Percentiles rank a stretch among this genome's conserved stretches.
Conservation (phyloP, 2,797 vertebrate species). For the Apogon talboti region DNA sequence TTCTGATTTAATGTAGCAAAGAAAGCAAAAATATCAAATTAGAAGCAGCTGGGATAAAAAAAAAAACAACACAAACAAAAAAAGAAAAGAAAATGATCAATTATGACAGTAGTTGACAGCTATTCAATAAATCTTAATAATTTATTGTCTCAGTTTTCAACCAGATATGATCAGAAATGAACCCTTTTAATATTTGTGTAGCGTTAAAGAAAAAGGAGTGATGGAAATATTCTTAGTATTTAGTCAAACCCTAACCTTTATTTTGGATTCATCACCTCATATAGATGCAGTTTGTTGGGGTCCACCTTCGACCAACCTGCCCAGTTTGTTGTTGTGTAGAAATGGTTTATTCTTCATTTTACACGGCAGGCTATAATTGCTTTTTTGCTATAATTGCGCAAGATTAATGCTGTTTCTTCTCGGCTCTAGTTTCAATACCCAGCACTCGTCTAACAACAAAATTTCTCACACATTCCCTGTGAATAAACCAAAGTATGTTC, state of each 20-base stretch:
- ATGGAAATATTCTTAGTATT: not conserved
- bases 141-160: not conserved
- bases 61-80: too few species aligned
- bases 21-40: too few species aligned
- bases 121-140: too few species aligned
- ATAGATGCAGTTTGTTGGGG: not conserved
- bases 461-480: conserved; percentile 63
- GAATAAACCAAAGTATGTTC: conserved; percentile 40
- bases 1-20: too few species aligned
- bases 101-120: too few species aligned
- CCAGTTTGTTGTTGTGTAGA: conserved; percentile 28
- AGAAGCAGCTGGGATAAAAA: too few species aligned
- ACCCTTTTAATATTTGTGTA: too few species aligned
- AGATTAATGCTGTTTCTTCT: conserved; percentile 82
- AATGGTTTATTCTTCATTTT: conserved; percentile 63
- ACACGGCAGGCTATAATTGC: conserved; percentile 67
- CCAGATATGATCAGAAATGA: not conserved
- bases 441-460: conserved; percentile 79
- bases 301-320: conserved; percentile 30
- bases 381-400: conserved; percentile 80
- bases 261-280: not conserved
- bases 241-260: not conserved
- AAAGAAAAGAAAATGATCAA: too few species aligned
- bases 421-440: conserved; percentile 64
- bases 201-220: not conserved